Conservation (phyloP, 1,140 invertebrate genomes). For the Leptopilina clavipes region DNA sequence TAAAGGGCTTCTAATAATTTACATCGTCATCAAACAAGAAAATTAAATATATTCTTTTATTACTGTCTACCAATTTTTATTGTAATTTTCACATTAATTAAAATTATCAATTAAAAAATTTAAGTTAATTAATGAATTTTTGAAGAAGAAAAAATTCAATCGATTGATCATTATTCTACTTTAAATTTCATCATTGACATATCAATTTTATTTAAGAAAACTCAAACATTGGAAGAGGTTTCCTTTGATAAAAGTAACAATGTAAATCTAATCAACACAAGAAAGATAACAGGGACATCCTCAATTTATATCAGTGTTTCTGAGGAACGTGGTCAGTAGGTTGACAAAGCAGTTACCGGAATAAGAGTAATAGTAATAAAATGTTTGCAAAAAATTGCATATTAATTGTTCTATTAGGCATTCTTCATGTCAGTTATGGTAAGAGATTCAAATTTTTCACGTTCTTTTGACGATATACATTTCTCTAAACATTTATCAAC, state of each 20-base stretch:
- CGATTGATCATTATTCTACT: too few relatives aligned
- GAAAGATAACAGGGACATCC: constrained; percentile 26
- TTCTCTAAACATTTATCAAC: too few relatives aligned
- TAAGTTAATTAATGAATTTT: too few relatives aligned
- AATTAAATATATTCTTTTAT: too few relatives aligned
- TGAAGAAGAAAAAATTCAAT: too few relatives aligned
- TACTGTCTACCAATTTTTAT: too few relatives aligned
- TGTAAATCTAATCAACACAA: constrained; percentile 13
- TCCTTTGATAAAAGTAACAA: not conserved
- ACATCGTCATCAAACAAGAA: too few relatives aligned
- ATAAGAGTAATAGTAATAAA: not conserved
- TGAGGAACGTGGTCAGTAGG: constrained; percentile 22
- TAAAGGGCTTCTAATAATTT: too few relatives aligned
- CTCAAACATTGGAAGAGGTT: not conserved
- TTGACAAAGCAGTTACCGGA: not conserved
- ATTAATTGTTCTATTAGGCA: not conserved
- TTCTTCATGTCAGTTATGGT: constrained; percentile 18
- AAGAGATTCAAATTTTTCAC: not conserved
- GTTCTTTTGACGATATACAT: not conserved
- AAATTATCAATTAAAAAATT: too few relatives aligned
- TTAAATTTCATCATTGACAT: too few relatives aligned
- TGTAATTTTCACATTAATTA: too few relatives aligned
- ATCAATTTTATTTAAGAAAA: not conserved
- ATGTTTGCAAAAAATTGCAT: constrained; percentile 1
- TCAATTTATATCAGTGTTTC: constrained; percentile 21